These are phyloP conservation scores for Drosophila neotestacea DNA, from an alignment of 2,888 invertebrate species.

Conservation along the genomic window DNA sequence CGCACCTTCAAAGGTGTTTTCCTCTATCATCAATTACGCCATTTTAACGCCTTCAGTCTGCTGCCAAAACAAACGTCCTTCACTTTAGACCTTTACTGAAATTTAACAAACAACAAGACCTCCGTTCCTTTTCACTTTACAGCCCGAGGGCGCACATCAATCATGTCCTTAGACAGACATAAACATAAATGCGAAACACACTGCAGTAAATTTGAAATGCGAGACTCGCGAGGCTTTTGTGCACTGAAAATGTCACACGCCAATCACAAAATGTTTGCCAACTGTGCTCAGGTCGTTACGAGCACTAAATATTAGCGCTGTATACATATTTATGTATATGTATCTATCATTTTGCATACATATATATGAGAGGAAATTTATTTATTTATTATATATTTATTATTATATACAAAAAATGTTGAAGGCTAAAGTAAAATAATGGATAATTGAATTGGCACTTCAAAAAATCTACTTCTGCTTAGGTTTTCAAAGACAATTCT, in stretches of 20 bases:
- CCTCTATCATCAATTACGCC: slow-evolving; percentile 17
- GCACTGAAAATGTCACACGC: slow-evolving; percentile 74
- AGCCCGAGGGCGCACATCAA: slow-evolving; percentile 44
- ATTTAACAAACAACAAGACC: slow-evolving; percentile 15
- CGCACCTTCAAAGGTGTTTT: slow-evolving; percentile 13
- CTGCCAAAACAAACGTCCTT: slow-evolving; percentile 13
- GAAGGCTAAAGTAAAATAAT: no score
- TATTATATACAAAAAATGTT: no score
- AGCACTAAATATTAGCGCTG: slow-evolving; percentile 10
- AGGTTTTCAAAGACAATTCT: no score
- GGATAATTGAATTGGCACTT: no score
- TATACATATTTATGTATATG: slow-evolving; percentile 6
- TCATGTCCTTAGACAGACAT: slow-evolving; percentile 48
- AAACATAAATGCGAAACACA: slow-evolving; percentile 54
- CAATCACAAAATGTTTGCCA: slow-evolving; percentile 71
- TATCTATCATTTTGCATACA: not conserved
- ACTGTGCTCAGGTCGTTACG: slow-evolving; percentile 39
- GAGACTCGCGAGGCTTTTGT: slow-evolving; percentile 28
- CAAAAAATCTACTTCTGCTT: no score
- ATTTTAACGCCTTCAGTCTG: slow-evolving; percentile 13
- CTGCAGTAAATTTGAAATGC: slow-evolving; percentile 62
- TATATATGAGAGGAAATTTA: not conserved
- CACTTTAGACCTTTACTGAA: slow-evolving; percentile 31
- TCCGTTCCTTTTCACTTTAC: not conserved
- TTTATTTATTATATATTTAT: slow-evolving; percentile 4